Conservation (phyloP, 1,140 invertebrate species). For the Coelopa frigida region DNA sequence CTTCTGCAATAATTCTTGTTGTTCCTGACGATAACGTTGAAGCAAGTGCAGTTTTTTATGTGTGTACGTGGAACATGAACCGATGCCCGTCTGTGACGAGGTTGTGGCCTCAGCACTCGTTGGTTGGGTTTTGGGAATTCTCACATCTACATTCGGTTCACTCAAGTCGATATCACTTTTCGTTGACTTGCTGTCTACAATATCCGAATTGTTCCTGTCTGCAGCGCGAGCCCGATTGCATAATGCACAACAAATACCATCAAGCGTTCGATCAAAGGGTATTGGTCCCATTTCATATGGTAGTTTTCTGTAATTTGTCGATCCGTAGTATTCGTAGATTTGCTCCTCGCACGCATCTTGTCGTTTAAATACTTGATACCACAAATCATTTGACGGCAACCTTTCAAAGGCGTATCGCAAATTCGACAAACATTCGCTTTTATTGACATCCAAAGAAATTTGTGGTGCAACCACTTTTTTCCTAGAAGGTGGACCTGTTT, state of each 20-base stretch:
- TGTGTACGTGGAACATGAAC: slow-evolving; percentile 27
- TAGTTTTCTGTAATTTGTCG: slow-evolving; percentile 55
- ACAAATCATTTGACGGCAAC: slow-evolving; percentile 62
- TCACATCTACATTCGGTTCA: too few relatives aligned
- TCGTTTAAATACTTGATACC: slow-evolving; percentile 69
- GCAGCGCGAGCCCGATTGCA: slow-evolving; percentile 13
- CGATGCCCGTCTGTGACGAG: too few relatives aligned
- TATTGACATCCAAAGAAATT: slow-evolving; percentile 24
- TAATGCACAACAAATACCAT: slow-evolving; percentile 36
- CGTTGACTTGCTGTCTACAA: too few relatives aligned
- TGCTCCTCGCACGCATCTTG: slow-evolving; percentile 62
- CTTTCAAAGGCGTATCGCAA: slow-evolving; percentile 69
- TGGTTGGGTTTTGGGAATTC: background rate
- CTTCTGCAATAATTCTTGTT: slow-evolving; percentile 14
- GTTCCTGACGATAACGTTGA: slow-evolving; percentile 37
- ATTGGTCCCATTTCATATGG: slow-evolving; percentile 67
- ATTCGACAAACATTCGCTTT: slow-evolving; percentile 47
- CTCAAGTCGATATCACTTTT: too few relatives aligned
- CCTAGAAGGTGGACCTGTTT: slow-evolving; percentile 5
- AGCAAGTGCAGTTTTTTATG: slow-evolving; percentile 37
- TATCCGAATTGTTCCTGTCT: slow-evolving; percentile 1
- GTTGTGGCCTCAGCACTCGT: too few relatives aligned
- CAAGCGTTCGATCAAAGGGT: slow-evolving; percentile 45
- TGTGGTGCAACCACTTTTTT: slow-evolving; percentile 7
- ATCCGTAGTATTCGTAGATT: slow-evolving; percentile 37